phyloP scores from a whole-genome alignment of 2,888 invertebrate genomes.

The Halictus quadricinctus region DNA sequence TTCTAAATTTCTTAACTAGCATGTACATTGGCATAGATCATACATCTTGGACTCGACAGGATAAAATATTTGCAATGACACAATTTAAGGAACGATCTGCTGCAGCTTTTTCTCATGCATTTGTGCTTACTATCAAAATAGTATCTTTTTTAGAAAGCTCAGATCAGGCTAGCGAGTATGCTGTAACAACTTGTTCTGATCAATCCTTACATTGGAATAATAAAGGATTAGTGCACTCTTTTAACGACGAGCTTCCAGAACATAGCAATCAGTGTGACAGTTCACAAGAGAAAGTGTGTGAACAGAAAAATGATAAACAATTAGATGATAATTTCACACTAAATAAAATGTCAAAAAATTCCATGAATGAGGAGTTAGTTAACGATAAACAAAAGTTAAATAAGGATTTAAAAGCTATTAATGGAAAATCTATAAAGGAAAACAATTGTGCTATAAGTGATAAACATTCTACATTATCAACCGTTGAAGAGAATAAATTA shows the following conservation, averaged over 20 bases:
- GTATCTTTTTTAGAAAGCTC: background rate
- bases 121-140: constrained; percentile 74
- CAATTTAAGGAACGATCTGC: constrained; percentile 77
- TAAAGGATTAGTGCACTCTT: background rate
- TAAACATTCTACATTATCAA: background rate
- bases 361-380: background rate
- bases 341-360: constrained; percentile 8
- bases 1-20: constrained; percentile 37
- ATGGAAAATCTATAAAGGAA: background rate
- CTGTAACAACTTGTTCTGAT: background rate
- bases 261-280: background rate
- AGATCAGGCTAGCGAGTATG: background rate
- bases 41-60: constrained; percentile 78
- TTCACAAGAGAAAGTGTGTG: background rate
- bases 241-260: background rate
- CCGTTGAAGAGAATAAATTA: background rate
- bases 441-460: background rate
- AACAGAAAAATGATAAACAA: background rate
- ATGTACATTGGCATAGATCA: constrained; percentile 66
- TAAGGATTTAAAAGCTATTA: background rate
- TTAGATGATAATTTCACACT: background rate
- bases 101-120: constrained; percentile 75
- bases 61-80: constrained; percentile 79
- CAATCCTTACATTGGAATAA: background rate
- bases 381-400: constrained; percentile 5